phyloP scores from a whole-genome alignment of 1,140 invertebrate species.

The Drosophila eugracilis region DNA sequence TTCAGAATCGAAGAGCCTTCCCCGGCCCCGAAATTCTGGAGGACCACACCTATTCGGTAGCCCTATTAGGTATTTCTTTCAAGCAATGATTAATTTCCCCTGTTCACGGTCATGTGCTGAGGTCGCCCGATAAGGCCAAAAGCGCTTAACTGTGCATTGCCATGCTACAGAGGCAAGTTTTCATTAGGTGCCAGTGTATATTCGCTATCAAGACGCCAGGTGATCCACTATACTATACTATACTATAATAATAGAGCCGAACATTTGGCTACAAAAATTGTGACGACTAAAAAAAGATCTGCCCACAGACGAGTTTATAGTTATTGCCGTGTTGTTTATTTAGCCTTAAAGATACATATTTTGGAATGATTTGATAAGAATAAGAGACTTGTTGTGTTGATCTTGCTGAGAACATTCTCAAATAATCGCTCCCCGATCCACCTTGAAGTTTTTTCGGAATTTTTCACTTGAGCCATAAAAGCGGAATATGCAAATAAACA shows the following conservation, averaged over 20 bases:
- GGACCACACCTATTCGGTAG: constrained; percentile 35
- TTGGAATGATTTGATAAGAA: constrained; percentile 30
- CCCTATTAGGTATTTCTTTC: constrained; percentile 22
- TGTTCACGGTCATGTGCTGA: constrained; percentile 65
- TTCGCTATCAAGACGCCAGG: constrained; percentile 27
- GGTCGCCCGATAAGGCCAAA: constrained; percentile 59
- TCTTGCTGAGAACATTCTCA: neutral
- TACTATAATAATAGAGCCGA: neutral
- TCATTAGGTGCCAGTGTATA: constrained; percentile 22
- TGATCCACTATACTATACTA: constrained; percentile 16
- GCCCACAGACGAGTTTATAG: constrained; percentile 29
- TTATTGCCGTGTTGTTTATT: constrained; percentile 17
- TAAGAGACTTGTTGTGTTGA: constrained; percentile 21
- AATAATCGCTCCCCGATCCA: constrained; percentile 4
- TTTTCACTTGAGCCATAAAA: constrained; percentile 41
- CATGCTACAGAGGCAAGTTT: constrained; percentile 43
- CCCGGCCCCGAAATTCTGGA: constrained; percentile 8
- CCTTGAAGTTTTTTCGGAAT: constrained; percentile 49
- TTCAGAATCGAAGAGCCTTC: constrained; percentile 25
- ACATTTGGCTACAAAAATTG: constrained; percentile 20
- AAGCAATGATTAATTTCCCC: constrained; percentile 62
- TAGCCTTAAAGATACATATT: constrained; percentile 12
- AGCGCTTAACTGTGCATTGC: constrained; percentile 36
- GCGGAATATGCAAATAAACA: constrained; percentile 52
- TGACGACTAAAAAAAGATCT: constrained; percentile 24